A percentile compares a stretch with the other conserved stretches of the same genome.
Evolutionary conservation across 2,888 invertebrate species (phyloP).

Genomic region (Heliconius ethilla): DNA sequence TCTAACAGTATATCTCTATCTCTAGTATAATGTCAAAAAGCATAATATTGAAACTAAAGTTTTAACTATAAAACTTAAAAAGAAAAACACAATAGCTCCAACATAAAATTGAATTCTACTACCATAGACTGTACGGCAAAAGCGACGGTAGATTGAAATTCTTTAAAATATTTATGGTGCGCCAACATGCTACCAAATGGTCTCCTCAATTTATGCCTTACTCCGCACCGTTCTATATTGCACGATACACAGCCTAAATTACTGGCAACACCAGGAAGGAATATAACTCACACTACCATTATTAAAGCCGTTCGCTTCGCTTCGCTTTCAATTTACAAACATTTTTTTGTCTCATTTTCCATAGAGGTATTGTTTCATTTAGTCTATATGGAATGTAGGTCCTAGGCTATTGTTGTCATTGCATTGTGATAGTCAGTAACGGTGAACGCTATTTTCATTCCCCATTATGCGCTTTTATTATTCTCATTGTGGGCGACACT

Average conservation of each 20-base stretch:
- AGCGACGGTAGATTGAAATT: constrained; percentile 38
- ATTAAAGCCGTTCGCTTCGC: constrained; percentile 47
- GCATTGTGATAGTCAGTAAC: constrained; percentile 72
- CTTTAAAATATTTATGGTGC: constrained; percentile 43
- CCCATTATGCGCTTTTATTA: constrained; percentile 73
- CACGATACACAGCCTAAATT: constrained; percentile 45
- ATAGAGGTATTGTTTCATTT: constrained; percentile 75
- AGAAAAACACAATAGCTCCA: constrained; percentile 18
- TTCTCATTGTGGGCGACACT: constrained; percentile 72
- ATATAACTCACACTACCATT: constrained; percentile 47
- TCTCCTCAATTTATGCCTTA: constrained; percentile 45
- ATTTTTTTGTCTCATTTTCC: constrained; percentile 67
- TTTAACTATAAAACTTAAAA: background rate
- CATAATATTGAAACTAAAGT: background rate
- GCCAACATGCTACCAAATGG: constrained; percentile 44
- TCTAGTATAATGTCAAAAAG: background rate
- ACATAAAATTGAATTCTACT: constrained; percentile 33
- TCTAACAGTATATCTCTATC: no score
- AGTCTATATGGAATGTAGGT: constrained; percentile 70
- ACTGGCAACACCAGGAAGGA: constrained; percentile 44
- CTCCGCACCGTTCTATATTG: constrained; percentile 44
- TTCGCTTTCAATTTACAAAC: constrained; percentile 62
- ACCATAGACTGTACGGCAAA: constrained; percentile 25
- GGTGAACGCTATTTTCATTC: constrained; percentile 78
- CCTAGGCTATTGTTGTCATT: constrained; percentile 69